Base-by-base conservation (phyloP, 2,888 invertebrate genomes). In the Criorhina ranunculi region DNA sequence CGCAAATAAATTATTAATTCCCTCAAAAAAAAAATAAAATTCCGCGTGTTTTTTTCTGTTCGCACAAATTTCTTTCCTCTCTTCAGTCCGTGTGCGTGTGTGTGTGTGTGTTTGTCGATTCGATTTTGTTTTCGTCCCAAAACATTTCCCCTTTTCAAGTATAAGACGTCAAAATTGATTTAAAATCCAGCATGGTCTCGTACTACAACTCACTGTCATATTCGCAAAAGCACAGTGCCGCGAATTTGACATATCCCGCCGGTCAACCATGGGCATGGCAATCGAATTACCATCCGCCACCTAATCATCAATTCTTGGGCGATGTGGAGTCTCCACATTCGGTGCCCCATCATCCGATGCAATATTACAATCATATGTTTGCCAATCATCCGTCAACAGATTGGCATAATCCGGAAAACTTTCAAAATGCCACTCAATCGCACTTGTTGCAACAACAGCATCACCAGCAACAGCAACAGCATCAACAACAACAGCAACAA, bases 151-250 rank as follows among this genome's bases (percentile, higher is more conserved):
- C 37, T n/a, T 24, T 35, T 33, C 8, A n/a, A n/a, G n/a, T n/a
- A n/a, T 70, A 57, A 87, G 87, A 86, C 86, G 86, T 87, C 82
- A 88, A 86, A 77, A 80, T 76, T 76, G 85, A 82, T 59, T 29
- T 75, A 19, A 83, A 81, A 75, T 57, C 40, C 73, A 89, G 87
- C 76, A 95, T 96, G 96, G 95, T 96, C 92, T 95, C 95, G 88
- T 96, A 95, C 91, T 95, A 92, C 93, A 95, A 91, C 92, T 87
- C 94, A 89, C 93, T 94, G 91, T 94, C 95, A 92, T 95, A 95
- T 92, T 93, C 94, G 90, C 91, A 91, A 87, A 94, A 94, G 91
- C 95, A 95, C 87, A 93, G 93, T 92, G 90, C 91, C 59, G 90
- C 91, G 64, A 94, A 93, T 91, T 93, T 94, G 89, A 93, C 94